Base-by-base conservation (phyloP, 2,797 vertebrate genomes). In the Sebastes iracundus region DNA sequence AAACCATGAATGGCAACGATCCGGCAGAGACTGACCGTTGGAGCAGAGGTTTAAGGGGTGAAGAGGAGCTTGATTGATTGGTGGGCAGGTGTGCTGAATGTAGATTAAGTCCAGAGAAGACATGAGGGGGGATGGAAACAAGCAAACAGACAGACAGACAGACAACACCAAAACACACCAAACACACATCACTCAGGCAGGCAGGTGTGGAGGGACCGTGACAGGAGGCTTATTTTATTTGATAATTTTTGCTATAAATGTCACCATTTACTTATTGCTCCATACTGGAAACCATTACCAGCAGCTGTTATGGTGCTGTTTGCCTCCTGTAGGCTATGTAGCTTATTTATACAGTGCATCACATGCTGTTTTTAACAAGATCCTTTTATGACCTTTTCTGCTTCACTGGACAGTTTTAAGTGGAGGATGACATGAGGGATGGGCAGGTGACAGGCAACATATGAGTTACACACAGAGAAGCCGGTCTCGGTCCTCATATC, bases 331-430 rank as follows among this genome's bases (percentile, higher is more conserved):
- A 62, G 10, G 25, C 77, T 33, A 73, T 66, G 46, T 62, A 30
- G 58, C 25, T 0, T 60, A 77, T 71, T 74, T 63, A 72, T 59
- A 60, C n/a, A 4, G 16, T 7, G 8, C 27, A 72, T 76, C 61
- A 63, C 28, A 70, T 70, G 73, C 10, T 35, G 9, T 52, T 73
- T 65, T 42, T 61, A 55, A 63, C 33, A 72, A 53, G 62, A 38
- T 71, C 33, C 46, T 79, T 89, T 84, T 83, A 84, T 71, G 60
- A 79, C 35, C 46, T 79, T 80, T 90, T 90, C 73, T 87, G 81
- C 77, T 80, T 82, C 77, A 82, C 28, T 80, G 56, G 65, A 53
- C 76, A 80, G 65, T 30, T 82, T 84, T 77, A 77, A 83, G 32
- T 62, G 72, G 59, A 58, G 27, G 27, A 25, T 35, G 14, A 66